These are phyloP conservation scores for Oikopleura albicans DNA, from an alignment of 23 tunicate species.

Conservation along the genomic window DNA sequence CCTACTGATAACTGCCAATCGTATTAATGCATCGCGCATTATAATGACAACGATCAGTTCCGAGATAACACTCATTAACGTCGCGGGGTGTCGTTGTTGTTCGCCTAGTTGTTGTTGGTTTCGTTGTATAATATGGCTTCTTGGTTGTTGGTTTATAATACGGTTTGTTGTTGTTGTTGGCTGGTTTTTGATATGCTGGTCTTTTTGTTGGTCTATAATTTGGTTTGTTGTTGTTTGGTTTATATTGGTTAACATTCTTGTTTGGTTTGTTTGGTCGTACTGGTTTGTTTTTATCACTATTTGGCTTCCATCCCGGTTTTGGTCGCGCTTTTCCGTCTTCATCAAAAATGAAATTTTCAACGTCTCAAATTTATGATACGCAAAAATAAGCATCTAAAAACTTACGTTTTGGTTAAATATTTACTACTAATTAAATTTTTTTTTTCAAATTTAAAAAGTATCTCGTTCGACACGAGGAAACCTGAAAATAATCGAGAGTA, in stretches of 20 bases:
- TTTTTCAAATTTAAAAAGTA: no score
- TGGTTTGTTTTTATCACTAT: background rate
- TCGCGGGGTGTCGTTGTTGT: background rate
- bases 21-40: background rate
- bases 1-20: background rate
- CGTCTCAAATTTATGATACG: no score
- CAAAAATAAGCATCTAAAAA: no score
- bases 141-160: background rate
- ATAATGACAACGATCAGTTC: background rate
- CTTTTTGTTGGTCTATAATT: background rate
- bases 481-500: no score
- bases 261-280: background rate
- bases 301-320: background rate
- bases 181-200: background rate
- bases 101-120: no score
- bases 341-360: no score
- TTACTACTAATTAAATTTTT: no score
- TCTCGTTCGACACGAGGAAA: no score
- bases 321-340: background rate
- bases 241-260: background rate
- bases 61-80: background rate
- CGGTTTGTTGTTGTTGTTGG: background rate
- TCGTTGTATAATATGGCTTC: no score
- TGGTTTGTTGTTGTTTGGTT: background rate
- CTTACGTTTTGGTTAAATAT: no score